Evolutionary conservation across 1,140 invertebrate species (phyloP).

Genomic region (Micrasema longulum): DNA sequence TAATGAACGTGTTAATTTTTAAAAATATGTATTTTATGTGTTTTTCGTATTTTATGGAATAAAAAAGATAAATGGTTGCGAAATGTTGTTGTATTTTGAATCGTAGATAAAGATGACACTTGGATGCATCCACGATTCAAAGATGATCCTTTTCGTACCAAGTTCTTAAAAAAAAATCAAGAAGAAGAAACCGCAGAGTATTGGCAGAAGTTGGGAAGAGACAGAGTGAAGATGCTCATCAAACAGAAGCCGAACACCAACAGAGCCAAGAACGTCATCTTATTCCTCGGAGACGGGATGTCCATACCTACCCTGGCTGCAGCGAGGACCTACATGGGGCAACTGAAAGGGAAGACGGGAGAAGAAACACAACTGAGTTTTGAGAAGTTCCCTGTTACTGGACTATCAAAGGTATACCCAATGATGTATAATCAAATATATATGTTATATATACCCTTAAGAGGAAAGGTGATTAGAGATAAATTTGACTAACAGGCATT

Average conservation of each 20-base stretch:
- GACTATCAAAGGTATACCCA: constrained; percentile 83
- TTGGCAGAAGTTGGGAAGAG: constrained; percentile 59
- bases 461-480: too few species aligned
- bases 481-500: too few species aligned
- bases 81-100: too few species aligned
- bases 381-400: constrained; percentile 81
- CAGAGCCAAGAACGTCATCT: constrained; percentile 74
- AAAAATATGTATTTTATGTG: too few species aligned
- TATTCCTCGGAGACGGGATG: constrained; percentile 88
- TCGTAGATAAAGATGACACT: not conserved
- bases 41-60: too few species aligned
- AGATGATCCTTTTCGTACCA: not conserved
- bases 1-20: too few species aligned
- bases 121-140: not conserved
- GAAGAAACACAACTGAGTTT: constrained; percentile 79
- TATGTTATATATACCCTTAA: too few species aligned
- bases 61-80: too few species aligned
- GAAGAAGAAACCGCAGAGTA: constrained; percentile 58
- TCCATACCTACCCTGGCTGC: constrained; percentile 80
- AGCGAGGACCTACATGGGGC: constrained; percentile 76
- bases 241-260: constrained; percentile 66
- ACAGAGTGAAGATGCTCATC: constrained; percentile 58
- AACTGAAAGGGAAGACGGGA: constrained; percentile 69
- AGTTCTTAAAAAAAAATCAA: not conserved
- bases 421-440: too few species aligned